Evolutionary conservation across 2,797 vertebrate genomes (phyloP).

Genomic region (Ctenopoma multispine): DNA sequence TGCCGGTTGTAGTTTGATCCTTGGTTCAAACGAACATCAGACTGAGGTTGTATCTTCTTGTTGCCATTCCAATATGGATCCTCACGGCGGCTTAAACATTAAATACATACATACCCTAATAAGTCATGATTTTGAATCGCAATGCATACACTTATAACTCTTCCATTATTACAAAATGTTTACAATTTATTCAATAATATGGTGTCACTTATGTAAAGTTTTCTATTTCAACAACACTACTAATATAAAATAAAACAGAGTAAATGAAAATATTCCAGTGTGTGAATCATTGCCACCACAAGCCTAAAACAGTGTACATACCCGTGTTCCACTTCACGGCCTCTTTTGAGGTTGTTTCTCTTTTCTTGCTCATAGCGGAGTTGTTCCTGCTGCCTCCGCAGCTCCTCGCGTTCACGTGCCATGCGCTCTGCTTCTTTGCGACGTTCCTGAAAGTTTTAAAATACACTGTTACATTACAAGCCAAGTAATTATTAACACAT

Average conservation of each 20-base stretch:
- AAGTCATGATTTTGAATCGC: not conserved
- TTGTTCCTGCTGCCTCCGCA: conserved; percentile 95
- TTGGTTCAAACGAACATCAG: conserved; percentile 90
- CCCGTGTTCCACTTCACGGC: conserved; percentile 95
- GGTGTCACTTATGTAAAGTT: not conserved
- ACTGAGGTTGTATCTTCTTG: conserved; percentile 93
- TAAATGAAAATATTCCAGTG: no score
- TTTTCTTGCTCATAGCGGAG: conserved; percentile 98
- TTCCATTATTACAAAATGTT: not conserved
- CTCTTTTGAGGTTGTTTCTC: conserved; percentile 94
- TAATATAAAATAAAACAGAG: no score
- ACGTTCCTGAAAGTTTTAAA: conserved; percentile 83
- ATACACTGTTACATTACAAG: not conserved
- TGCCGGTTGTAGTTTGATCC: conserved; percentile 92
- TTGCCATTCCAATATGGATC: conserved; percentile 94
- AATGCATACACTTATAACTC: not conserved
- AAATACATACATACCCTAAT: conserved; percentile 3
- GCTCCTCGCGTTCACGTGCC: conserved; percentile 94
- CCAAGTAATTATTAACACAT: not conserved
- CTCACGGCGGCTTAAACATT: conserved; percentile 87
- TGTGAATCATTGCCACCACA: not conserved
- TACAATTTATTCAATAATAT: not conserved
- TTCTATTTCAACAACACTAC: not conserved
- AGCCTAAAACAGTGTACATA: conserved; percentile 54
- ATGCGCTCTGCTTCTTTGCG: conserved; percentile 97